Evolutionary conservation across 2,888 invertebrate genomes (phyloP).

Genomic region (Drosophila bunnanda): DNA sequence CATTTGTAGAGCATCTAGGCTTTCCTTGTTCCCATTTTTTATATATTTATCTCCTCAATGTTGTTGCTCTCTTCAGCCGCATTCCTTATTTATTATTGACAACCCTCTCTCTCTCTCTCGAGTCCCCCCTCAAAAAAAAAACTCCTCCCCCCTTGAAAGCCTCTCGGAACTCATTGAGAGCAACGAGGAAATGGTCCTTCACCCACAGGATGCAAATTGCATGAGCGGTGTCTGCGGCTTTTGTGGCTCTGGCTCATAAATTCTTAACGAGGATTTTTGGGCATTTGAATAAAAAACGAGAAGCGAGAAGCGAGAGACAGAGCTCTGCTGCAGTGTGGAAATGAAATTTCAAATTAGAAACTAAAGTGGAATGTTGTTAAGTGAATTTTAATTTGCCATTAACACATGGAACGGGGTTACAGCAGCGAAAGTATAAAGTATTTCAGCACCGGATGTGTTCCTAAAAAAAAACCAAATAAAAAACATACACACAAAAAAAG

Average conservation of each 20-base stretch:
- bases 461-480: not conserved
- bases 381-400: constrained; percentile 74
- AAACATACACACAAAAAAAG: constrained; percentile 8
- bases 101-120: not conserved
- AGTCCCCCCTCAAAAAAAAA: not conserved
- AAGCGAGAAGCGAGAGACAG: not conserved
- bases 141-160: constrained; percentile 1
- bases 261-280: constrained; percentile 66
- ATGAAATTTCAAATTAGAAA: constrained; percentile 63
- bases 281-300: constrained; percentile 48
- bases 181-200: constrained; percentile 1
- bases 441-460: constrained; percentile 29
- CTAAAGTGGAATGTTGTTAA: constrained; percentile 64
- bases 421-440: constrained; percentile 5
- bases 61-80: constrained; percentile 47
- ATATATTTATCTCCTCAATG: constrained; percentile 13
- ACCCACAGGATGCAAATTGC: constrained; percentile 65
- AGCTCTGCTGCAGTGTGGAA: constrained; percentile 12
- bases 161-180: not conserved
- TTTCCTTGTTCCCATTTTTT: not conserved
- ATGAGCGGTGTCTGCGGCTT: constrained; percentile 72
- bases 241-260: constrained; percentile 63
- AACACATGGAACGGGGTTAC: constrained; percentile 41
- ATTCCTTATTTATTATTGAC: constrained; percentile 74
- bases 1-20: not conserved